Percentiles rank a stretch among this genome's conserved stretches.
Conservation (phyloP, 2,113 vertebrate species). For the Oplegnathus fasciatus region DNA sequence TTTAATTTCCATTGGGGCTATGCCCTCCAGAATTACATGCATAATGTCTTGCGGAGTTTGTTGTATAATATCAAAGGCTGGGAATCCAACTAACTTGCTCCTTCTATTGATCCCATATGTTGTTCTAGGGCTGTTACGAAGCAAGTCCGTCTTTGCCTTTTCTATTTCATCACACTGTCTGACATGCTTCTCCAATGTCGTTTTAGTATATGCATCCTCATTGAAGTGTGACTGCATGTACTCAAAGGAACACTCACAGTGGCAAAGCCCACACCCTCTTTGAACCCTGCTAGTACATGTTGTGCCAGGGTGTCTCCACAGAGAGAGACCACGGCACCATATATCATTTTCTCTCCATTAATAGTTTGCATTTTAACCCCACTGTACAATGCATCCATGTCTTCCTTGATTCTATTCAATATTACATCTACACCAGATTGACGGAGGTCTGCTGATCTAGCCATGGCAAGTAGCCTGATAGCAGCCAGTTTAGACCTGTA, state of each 20-base stretch:
- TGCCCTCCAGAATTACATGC: constrained; percentile 37
- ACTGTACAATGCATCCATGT: constrained; percentile 41
- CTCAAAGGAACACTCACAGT: constrained; percentile 46
- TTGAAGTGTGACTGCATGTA: constrained; percentile 48
- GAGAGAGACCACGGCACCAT: constrained; percentile 49
- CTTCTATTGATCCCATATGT: constrained; percentile 21
- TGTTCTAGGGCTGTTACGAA: constrained; percentile 7
- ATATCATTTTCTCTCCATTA: constrained; percentile 38
- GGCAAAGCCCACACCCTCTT: constrained; percentile 29
- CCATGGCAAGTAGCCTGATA: constrained; percentile 11
- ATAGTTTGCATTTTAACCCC: constrained; percentile 28
- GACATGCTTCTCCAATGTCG: constrained; percentile 32
- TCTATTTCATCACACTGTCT: constrained; percentile 18
- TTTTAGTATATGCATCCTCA: constrained; percentile 33
- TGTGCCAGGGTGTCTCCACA: constrained; percentile 49
- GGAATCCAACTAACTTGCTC: constrained; percentile 33
- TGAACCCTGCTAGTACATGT: constrained; percentile 45
- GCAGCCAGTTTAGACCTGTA: constrained; percentile 23
- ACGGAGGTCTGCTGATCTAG: not conserved
- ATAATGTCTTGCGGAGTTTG: constrained; percentile 36
- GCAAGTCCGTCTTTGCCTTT: constrained; percentile 4
- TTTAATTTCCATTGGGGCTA: constrained; percentile 24
- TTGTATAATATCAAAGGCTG: constrained; percentile 25
- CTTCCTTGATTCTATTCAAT: too few species aligned
- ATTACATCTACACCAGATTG: too few species aligned